These are phyloP conservation scores for Oeneis ivallda DNA, from an alignment of 2,888 invertebrate species.

Conservation along the genomic window DNA sequence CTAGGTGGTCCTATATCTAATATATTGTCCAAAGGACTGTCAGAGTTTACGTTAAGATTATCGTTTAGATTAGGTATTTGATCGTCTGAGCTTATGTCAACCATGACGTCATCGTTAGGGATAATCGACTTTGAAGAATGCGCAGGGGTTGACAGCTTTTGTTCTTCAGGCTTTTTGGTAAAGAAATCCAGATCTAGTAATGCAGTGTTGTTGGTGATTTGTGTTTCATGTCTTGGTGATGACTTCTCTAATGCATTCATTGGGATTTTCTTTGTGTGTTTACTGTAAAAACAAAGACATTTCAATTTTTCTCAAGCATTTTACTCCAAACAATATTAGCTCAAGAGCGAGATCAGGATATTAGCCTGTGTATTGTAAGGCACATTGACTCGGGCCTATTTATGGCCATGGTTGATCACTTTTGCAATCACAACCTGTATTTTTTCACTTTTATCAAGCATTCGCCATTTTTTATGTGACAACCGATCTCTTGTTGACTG, in stretches of 20 bases:
- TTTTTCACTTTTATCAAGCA: too few relatives aligned
- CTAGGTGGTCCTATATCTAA: slow-evolving; percentile 53
- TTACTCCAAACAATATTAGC: too few relatives aligned
- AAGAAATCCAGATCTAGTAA: slow-evolving; percentile 78
- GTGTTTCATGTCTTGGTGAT: slow-evolving; percentile 59
- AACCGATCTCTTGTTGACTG: too few relatives aligned
- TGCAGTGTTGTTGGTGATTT: slow-evolving; percentile 49
- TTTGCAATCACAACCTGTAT: too few relatives aligned
- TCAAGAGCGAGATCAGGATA: too few relatives aligned
- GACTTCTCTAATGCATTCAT: slow-evolving; percentile 82
- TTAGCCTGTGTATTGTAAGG: too few relatives aligned
- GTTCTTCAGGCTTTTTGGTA: slow-evolving; percentile 61
- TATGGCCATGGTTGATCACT: too few relatives aligned
- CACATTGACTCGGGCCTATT: too few relatives aligned
- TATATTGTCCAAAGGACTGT: slow-evolving; percentile 53
- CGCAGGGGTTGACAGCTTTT: slow-evolving; percentile 36
- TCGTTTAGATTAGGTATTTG: slow-evolving; percentile 42
- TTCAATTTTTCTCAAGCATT: background rate
- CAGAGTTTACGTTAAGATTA: slow-evolving; percentile 39
- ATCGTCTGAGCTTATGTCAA: slow-evolving; percentile 76
- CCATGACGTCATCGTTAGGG: slow-evolving; percentile 78
- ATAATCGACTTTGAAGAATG: slow-evolving; percentile 39
- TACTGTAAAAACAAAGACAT: slow-evolving; percentile 54
- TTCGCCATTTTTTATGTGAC: too few relatives aligned
- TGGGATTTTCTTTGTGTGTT: slow-evolving; percentile 81